Evolutionary conservation across 2,888 invertebrate genomes (phyloP).

Genomic region (Venusia cambrica): DNA sequence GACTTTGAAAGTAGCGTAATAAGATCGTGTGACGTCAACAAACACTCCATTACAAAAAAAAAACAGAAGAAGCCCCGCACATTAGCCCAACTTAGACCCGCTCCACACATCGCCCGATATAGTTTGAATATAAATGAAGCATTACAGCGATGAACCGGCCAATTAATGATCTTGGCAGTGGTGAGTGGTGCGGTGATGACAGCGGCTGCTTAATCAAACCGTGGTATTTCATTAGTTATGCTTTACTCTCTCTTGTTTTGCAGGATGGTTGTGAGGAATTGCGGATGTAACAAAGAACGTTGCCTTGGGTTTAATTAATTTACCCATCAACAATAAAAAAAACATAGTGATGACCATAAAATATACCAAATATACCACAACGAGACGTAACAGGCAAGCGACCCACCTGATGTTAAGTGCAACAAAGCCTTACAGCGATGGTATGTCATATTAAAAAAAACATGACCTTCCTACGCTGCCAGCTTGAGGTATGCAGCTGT

Average conservation of each 20-base stretch:
- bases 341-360: too few species aligned
- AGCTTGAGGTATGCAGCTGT: too few species aligned
- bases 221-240: slow-evolving; percentile 70
- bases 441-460: too few species aligned
- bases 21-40: too few species aligned
- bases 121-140: slow-evolving; percentile 67
- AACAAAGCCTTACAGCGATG: too few species aligned
- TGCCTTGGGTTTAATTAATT: slow-evolving; percentile 6
- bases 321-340: too few species aligned
- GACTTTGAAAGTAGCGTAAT: too few species aligned
- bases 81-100: slow-evolving; percentile 12
- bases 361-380: too few species aligned
- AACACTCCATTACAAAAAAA: neutral
- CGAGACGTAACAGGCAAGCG: too few species aligned
- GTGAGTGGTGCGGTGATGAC: slow-evolving; percentile 54
- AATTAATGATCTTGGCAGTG: slow-evolving; percentile 68
- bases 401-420: too few species aligned
- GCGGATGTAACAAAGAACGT: slow-evolving; percentile 17
- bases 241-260: slow-evolving; percentile 49
- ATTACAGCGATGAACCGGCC: slow-evolving; percentile 66
- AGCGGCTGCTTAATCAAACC: slow-evolving; percentile 65
- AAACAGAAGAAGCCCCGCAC: slow-evolving; percentile 8
- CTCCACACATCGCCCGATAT: slow-evolving; percentile 43
- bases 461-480: too few species aligned
- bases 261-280: slow-evolving; percentile 27